Evolutionary conservation across 2,888 invertebrate species (phyloP).

Genomic region (Hypselothyrea guttata): DNA sequence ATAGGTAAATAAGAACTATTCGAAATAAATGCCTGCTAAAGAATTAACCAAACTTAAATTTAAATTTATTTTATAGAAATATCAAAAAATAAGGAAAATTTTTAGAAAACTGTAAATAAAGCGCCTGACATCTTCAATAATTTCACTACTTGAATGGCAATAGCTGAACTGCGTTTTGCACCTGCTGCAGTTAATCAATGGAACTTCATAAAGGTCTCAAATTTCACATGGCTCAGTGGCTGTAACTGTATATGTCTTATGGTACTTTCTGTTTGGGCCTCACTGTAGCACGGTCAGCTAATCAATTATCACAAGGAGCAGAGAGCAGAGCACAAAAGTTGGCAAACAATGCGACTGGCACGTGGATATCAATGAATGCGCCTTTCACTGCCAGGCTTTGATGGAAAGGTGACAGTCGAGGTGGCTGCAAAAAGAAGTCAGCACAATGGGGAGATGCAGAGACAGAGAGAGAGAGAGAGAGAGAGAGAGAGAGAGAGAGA

Average conservation of each 20-base stretch:
- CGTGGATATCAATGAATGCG: constrained; percentile 60
- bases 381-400: constrained; percentile 68
- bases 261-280: constrained; percentile 9
- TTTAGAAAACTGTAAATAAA: too few species aligned
- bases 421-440: constrained; percentile 29
- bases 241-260: constrained; percentile 6
- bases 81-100: too few species aligned
- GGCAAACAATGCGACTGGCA: constrained; percentile 68
- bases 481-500: constrained; percentile 10
- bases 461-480: background rate
- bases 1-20: too few species aligned
- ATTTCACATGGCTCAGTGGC: constrained; percentile 10
- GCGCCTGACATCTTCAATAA: too few species aligned
- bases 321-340: constrained; percentile 47
- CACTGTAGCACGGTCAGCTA: constrained; percentile 43
- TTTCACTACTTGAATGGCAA: too few species aligned
- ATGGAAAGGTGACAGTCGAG: constrained; percentile 78
- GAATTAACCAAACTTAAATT: too few species aligned
- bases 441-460: constrained; percentile 1
- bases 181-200: constrained; percentile 17
- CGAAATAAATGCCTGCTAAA: too few species aligned
- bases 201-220: constrained; percentile 13
- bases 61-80: too few species aligned
- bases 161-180: constrained; percentile 7
- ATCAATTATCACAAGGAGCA: constrained; percentile 57